A percentile compares a stretch with the other conserved stretches of the same genome.
Conservation (phyloP, 2,797 vertebrate genomes). For the Sebastes minor region DNA sequence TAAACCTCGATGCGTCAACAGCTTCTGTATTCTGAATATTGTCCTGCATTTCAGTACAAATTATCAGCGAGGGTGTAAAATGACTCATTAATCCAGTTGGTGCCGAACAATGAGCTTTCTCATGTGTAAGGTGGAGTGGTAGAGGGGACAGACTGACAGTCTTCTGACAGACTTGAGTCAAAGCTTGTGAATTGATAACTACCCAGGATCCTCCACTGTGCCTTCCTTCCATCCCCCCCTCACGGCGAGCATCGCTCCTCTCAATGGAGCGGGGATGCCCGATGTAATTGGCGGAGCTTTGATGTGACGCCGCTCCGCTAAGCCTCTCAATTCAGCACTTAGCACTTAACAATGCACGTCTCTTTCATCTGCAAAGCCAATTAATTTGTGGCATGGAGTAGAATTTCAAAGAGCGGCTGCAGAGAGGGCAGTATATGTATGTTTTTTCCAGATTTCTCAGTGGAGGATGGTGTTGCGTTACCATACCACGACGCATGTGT, state of each 20-base stretch:
- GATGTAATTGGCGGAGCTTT: slow-evolving; percentile 61
- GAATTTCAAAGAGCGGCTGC: slow-evolving; percentile 54
- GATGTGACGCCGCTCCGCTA: slow-evolving; percentile 57
- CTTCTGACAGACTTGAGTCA: slow-evolving; percentile 1
- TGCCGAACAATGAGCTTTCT: background rate
- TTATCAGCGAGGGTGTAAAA: background rate
- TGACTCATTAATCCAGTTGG: background rate
- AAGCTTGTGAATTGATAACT: slow-evolving; percentile 40
- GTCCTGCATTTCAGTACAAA: background rate
- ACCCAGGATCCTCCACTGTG: slow-evolving; percentile 15
- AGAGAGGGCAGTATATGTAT: background rate
- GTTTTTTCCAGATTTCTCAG: background rate
- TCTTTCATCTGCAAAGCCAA: slow-evolving; percentile 70
- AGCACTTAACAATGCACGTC: slow-evolving; percentile 56
- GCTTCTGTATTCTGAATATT: background rate
- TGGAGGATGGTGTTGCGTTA: background rate
- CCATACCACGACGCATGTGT: background rate
- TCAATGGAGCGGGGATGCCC: slow-evolving; percentile 36
- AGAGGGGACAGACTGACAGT: background rate
- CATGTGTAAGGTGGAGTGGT: background rate
- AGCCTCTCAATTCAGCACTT: slow-evolving; percentile 62
- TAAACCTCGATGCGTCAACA: background rate
- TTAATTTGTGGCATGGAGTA: slow-evolving; percentile 57
- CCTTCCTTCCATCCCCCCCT: slow-evolving; percentile 1
- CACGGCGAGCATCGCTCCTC: background rate